Evolutionary conservation across 2,888 invertebrate genomes (phyloP), one percentile per base, ranked within the genome.

Genomic region (Platynereis dumerilii): DNA sequence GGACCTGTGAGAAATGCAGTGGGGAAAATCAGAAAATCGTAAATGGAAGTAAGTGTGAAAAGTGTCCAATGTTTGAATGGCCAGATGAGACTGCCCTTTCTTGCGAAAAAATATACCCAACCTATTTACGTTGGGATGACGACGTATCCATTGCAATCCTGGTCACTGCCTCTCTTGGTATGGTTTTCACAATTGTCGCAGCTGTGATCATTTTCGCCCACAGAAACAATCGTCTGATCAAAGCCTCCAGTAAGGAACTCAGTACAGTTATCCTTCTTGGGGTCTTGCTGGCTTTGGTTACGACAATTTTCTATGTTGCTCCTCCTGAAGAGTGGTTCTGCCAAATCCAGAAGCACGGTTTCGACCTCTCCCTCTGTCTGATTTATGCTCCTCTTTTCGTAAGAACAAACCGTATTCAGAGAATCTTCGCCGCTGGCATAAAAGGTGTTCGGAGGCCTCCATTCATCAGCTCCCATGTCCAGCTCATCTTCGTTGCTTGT

Each of bases 321-420:
- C 55, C 52, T 20, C 69, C 70, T 1, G 29, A 28, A 17, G 24
- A 15, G 2, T 27, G 22, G n/a, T 20, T 34, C 26, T 69, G 70
- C 53, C 22, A 39, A 20, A 5, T 61, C 5, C 52, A 57, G n/a
- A 20, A 54, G 22, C 22, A 58, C 24, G 67, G 61, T 17, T 69
- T 69, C 52, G 60, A 68, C 58, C 24, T 63, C 26, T 24, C 45
- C 44, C 56, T 67, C 54, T 58, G 56, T 39, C 28, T 68, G 15
- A 57, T 69, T 22, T 68, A 56, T 45, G 58, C 44, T 17, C 69
- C 69, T 15, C 60, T 69, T 22, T 57, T 68, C 44, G 69, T 74
- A 10, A 76, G 75, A 62, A 75, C 73, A 12, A 69, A 71, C 55
- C 65, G 76, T 0, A 73, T 78, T 48, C 75, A 74, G 63, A 65